These are phyloP conservation scores for Poliocrania exsul DNA, from an alignment of 2,797 vertebrate species.

Conservation along the genomic window DNA sequence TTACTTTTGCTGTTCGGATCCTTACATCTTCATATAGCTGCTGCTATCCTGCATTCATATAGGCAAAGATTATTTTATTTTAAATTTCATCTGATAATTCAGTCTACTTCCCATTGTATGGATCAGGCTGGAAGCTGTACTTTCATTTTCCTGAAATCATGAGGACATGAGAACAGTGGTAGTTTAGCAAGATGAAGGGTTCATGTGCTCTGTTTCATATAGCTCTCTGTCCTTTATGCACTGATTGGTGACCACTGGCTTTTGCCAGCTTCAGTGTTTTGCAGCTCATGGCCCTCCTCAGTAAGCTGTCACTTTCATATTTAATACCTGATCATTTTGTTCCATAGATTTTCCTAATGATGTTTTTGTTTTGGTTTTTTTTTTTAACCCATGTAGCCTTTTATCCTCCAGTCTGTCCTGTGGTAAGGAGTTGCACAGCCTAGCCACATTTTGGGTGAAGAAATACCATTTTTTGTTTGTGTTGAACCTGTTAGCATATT, in stretches of 20 bases:
- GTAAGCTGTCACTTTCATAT: neutral
- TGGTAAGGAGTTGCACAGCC: neutral
- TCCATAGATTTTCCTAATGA: neutral
- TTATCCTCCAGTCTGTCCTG: neutral
- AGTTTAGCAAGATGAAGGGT: neutral
- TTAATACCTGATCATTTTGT: neutral
- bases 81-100: neutral
- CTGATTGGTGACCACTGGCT: neutral
- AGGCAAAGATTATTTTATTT: neutral
- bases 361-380: too few relatives aligned
- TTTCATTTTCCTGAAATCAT: neutral
- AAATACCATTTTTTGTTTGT: neutral
- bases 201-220: neutral
- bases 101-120: neutral
- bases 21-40: neutral
- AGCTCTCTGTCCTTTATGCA: neutral
- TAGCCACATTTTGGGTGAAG: neutral
- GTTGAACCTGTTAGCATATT: neutral
- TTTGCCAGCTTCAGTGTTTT: neutral
- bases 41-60: neutral
- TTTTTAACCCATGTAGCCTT: neutral
- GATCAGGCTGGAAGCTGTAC: neutral
- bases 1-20: neutral
- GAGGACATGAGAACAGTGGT: fast-evolving
- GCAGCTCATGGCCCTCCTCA: neutral